Evolutionary conservation across 2,888 invertebrate genomes (phyloP), one percentile per base, ranked within the genome.

Genomic region (Helobdella robusta): DNA sequence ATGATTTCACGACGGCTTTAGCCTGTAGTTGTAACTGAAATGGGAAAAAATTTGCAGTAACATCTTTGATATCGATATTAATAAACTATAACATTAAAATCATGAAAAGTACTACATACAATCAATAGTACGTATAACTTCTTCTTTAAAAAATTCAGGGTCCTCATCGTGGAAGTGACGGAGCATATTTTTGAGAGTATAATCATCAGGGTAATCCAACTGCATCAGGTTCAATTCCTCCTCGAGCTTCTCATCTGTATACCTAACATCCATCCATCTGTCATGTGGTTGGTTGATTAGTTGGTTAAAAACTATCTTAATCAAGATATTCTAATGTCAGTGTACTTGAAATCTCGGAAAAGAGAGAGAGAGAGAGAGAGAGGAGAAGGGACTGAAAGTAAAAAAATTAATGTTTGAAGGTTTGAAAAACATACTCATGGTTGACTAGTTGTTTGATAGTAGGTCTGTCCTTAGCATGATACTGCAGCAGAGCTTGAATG

Each of bases 391-490:
- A n/a, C n/a, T n/a, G n/a, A n/a, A n/a, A n/a, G n/a, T n/a, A n/a
- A n/a, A n/a, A n/a, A n/a, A n/a, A n/a, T n/a, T n/a, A n/a, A n/a
- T n/a, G n/a, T n/a, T n/a, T n/a, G n/a, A n/a, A n/a, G n/a, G n/a
- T n/a, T 30, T 30, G 2, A 34, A 62, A n/a, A n/a, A 62, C 50
- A 36, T 46, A 48, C 62, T 48, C 50, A n/a, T 50, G 30, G 20
- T 46, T 62, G 18, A 34, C 50, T 40, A 62, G 28, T 8, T 46
- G n/a, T 23, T 28, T 30, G n/a, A 62, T 30, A 3, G 28, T 25
- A 28, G 62, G 62, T 32, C 62, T 46, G 20, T 62, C 34, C 18
- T n/a, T 25, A 6, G 62, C 50, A 3, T 62, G 50, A 30, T 62
- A 62, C 5, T n/a, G n/a, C 25, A 62, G 44, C 5, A 62, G 23